A percentile compares a stretch with the other conserved stretches of the same genome.
Conservation (phyloP, 2,797 vertebrate species). For the Ara ararauna region DNA sequence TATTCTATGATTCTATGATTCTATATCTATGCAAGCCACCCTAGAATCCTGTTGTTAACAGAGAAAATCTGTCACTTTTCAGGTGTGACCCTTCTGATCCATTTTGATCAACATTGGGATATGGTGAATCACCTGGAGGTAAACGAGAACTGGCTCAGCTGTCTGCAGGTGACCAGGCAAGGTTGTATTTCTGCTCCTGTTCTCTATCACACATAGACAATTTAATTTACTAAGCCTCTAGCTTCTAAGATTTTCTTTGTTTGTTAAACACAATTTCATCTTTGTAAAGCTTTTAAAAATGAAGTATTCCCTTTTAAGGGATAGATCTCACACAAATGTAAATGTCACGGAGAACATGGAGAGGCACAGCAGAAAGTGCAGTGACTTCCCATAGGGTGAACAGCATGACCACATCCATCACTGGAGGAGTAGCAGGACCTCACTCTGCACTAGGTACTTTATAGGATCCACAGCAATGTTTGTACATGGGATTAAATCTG, state of each 20-base stretch:
- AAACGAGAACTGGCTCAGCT: accelerated
- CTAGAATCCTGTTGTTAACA: not conserved
- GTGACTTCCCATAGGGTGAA: not conserved
- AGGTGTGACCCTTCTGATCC: not conserved
- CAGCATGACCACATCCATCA: not conserved
- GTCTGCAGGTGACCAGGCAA: not conserved
- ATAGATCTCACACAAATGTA: not conserved
- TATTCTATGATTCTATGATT: too few relatives aligned
- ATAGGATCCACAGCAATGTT: not conserved
- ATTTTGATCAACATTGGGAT: not conserved
- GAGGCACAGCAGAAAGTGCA: not conserved
- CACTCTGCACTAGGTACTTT: not conserved
- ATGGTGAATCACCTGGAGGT: not conserved
- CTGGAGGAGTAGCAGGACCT: not conserved
- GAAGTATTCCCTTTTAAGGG: not conserved
- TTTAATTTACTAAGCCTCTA: not conserved
- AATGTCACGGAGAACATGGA: accelerated
- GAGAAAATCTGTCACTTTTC: not conserved
- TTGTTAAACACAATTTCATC: not conserved
- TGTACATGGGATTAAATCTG: not conserved
- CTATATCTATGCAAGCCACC: not conserved
- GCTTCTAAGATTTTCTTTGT: accelerated
- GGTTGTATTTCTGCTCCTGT: not conserved
- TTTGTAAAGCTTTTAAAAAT: not conserved
- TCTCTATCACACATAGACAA: not conserved